phyloP scores from a whole-genome alignment of 1,140 invertebrate species.

The Parapsyche elsis region DNA sequence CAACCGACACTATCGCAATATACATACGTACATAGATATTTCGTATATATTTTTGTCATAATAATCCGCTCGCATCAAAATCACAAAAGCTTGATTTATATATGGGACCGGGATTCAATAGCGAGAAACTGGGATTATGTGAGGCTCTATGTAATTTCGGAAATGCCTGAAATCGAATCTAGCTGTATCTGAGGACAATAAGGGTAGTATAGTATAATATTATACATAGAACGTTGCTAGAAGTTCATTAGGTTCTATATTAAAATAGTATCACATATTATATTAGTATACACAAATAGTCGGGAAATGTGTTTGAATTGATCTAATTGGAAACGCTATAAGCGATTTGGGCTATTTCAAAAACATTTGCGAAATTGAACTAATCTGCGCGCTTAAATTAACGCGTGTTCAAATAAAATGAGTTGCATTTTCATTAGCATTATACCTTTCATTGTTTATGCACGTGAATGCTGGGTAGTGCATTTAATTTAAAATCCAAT shows the following conservation, averaged over 20 bases:
- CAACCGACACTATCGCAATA: background rate
- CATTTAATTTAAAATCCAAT: too few relatives aligned
- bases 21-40: background rate
- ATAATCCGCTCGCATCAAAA: background rate
- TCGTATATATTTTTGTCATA: background rate
- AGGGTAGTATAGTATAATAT: conserved; percentile 8
- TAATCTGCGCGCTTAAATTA: too few relatives aligned
- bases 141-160: conserved; percentile 12
- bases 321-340: too few relatives aligned
- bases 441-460: too few relatives aligned
- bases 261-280: too few relatives aligned
- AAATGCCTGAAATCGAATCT: background rate
- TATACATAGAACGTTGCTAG: background rate
- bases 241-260: too few relatives aligned
- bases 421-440: too few relatives aligned
- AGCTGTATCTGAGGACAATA: background rate
- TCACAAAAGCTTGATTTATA: conserved; percentile 27
- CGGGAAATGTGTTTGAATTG: too few relatives aligned
- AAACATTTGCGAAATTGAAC: too few relatives aligned
- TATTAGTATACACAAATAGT: too few relatives aligned
- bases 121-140: conserved; percentile 5
- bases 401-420: too few relatives aligned
- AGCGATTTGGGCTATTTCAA: too few relatives aligned
- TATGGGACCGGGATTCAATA: background rate
- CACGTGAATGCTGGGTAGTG: background rate